Evolutionary conservation across 1,140 invertebrate genomes (phyloP), one percentile per base, ranked within the genome.

Genomic region (Cydia fagiglandana): DNA sequence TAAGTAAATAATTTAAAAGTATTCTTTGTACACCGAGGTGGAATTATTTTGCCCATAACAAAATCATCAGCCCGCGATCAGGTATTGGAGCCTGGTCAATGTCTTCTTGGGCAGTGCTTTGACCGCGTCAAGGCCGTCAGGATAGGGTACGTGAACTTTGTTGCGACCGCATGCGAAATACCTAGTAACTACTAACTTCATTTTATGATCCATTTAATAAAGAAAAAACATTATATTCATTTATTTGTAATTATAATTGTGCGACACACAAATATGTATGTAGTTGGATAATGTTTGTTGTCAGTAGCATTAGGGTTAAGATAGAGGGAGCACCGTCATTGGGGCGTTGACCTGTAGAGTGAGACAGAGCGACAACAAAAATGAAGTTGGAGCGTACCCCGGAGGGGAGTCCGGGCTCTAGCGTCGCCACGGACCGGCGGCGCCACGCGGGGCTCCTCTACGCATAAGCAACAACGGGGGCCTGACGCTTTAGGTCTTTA

Each of bases 301-400:
- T 80, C 83, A 84, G 88, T 88, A 90, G 89, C 81, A 78, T 83
- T 81, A 86, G 90, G 89, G 89, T 91, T 90, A 91, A 92, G 88
- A 88, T 88, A 85, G 87, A 90, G 86, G 88, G 85, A 88, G 84
- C 84, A 77, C 83, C 81, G 86, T 86, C 83, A 82, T 87, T 83
- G 84, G 91, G 90, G 82, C 91, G 88, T 90, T 91, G 91, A 91
- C 89, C 91, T 78, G 83, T 74, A 89, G 90, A 91, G 85, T 78
- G 89, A 91, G 91, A 92, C 80, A 75, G 90, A 92, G 78, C 84
- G 86, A 92, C 90, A 92, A 92, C 90, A 92, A 91, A 86, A 78
- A 80, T 91, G 91, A 92, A 92, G 89, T 92, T 92, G 84, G 87
- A 84, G 85, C 89, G 86, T 76, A 47, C 41, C 70, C 68, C 73